Evolutionary conservation across 2,888 invertebrate species (phyloP), one percentile per base, ranked within the genome.

Genomic region (Limnephilus auricula): DNA sequence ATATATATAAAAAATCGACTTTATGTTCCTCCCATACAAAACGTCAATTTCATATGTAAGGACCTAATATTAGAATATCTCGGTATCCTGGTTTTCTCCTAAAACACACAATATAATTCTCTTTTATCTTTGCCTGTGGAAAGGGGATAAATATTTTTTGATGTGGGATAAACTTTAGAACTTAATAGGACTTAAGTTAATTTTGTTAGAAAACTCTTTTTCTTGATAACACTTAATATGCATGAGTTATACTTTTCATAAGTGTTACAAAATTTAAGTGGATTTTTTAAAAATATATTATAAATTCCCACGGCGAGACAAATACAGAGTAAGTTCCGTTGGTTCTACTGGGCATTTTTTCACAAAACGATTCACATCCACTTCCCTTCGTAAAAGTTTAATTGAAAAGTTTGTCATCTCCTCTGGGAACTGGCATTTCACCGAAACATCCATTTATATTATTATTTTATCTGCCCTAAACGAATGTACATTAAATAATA

Each of bases 371-470:
- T 78, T 87, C 30, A 65, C 78, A 85, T 85, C 45, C 85, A 85
- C 85, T 85, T 40, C 40, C 15, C 30, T 25, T 85, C n/a, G 37
- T 85, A 85, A 85, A 92, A 92, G 92, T 92, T 92, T 92, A 92
- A 92, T 92, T 92, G 90, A 91, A 92, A 92, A 92, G 92, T 92
- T 92, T 90, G 40, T 89, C 92, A 90, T 91, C 91, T 89, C 82
- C 32, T 2, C 82, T 9, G 82, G 34, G 34, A 82, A n/a, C 34
- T 85, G 45, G 13, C 40, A 85, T 40, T 85, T 40, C 45, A 40
- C 85, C 13, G 32, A 82, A 34, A 85, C n/a, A 40, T n/a, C 40
- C 85, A 25, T 45, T 85, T 37, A 85, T 30, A 45, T 85, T 30
- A 45, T 85, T 30, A 40, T 37, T 85, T 85, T 4, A 65, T 65